Evolutionary conservation across 1,140 invertebrate genomes (phyloP).

Genomic region (Diplogasteroides magnus): DNA sequence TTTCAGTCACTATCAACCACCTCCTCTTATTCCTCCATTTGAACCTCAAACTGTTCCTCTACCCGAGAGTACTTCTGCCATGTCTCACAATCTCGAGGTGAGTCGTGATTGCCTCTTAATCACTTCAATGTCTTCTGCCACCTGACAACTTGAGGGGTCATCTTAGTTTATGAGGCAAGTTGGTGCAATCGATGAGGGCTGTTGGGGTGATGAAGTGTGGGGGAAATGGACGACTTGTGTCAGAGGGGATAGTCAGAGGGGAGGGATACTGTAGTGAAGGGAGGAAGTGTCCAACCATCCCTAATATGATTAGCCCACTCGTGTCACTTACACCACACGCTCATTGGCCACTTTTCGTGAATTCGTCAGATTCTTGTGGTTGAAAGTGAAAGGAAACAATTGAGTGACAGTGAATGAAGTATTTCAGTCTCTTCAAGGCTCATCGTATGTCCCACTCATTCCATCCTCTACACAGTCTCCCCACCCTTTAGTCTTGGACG

Average conservation of each 20-base stretch:
- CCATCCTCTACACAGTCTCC: background rate
- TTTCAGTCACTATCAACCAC: constrained; percentile 28
- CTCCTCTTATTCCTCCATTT: constrained; percentile 17
- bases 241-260: background rate
- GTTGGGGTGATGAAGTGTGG: background rate
- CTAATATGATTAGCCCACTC: too few relatives aligned
- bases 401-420: too few relatives aligned
- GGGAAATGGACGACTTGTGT: background rate
- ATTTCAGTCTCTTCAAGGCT: background rate
- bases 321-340: too few relatives aligned
- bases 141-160: too few relatives aligned
- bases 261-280: too few relatives aligned
- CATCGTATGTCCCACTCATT: background rate
- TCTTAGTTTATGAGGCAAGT: too few relatives aligned
- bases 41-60: constrained; percentile 36
- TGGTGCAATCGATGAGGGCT: background rate
- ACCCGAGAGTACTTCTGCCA: constrained; percentile 22
- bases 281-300: too few relatives aligned
- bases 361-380: too few relatives aligned
- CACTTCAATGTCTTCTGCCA: too few relatives aligned
- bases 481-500: background rate
- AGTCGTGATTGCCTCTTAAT: too few relatives aligned
- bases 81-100: background rate
- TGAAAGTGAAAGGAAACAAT: too few relatives aligned
- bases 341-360: too few relatives aligned